These are phyloP conservation scores for Epizoanthus stellaris DNA, from an alignment of 92 coral and sea anemone genomes.

Conservation along the genomic window DNA sequence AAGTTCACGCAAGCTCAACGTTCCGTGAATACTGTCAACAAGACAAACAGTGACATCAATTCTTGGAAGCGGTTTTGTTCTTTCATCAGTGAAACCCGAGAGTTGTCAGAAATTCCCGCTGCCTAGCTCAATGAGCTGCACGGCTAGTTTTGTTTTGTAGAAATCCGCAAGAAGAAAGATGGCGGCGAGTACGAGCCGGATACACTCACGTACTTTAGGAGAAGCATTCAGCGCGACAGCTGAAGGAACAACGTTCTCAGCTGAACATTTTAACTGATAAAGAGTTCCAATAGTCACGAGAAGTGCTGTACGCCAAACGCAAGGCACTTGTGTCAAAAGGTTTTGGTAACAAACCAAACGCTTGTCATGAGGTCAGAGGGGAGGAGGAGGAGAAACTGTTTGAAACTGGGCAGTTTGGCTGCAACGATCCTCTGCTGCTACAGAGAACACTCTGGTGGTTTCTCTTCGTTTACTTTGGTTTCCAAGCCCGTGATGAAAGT, in stretches of 20 bases:
- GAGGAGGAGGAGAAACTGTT: slow-evolving; percentile 20
- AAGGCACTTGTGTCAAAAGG: slow-evolving; percentile 12
- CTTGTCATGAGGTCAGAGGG: slow-evolving; percentile 25
- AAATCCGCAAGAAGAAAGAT: slow-evolving; percentile 12
- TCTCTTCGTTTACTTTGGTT: slow-evolving; percentile 20
- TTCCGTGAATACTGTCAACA: neutral
- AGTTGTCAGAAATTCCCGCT: slow-evolving; percentile 11
- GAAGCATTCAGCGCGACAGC: slow-evolving; percentile 15
- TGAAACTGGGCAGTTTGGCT: neutral
- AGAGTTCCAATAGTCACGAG: slow-evolving; percentile 10
- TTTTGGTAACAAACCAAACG: slow-evolving; percentile 34
- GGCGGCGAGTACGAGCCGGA: slow-evolving; percentile 6
- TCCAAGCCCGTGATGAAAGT: slow-evolving; percentile 27
- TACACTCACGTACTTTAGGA: slow-evolving; percentile 37
- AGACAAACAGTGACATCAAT: slow-evolving; percentile 23
- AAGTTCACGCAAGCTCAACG: neutral
- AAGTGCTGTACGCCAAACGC: slow-evolving; percentile 8
- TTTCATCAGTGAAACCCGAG: slow-evolving; percentile 24
- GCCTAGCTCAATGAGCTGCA: slow-evolving; percentile 11
- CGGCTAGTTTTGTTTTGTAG: neutral
- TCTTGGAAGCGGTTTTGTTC: slow-evolving; percentile 24
- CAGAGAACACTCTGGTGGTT: slow-evolving; percentile 38
- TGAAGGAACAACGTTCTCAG: slow-evolving; percentile 14
- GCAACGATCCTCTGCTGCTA: slow-evolving; percentile 4
- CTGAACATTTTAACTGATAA: slow-evolving; percentile 25